Percentiles rank a stretch among this genome's conserved stretches.
Conservation (phyloP, 1,140 invertebrate species). For the Hylyphantes graminicola region DNA sequence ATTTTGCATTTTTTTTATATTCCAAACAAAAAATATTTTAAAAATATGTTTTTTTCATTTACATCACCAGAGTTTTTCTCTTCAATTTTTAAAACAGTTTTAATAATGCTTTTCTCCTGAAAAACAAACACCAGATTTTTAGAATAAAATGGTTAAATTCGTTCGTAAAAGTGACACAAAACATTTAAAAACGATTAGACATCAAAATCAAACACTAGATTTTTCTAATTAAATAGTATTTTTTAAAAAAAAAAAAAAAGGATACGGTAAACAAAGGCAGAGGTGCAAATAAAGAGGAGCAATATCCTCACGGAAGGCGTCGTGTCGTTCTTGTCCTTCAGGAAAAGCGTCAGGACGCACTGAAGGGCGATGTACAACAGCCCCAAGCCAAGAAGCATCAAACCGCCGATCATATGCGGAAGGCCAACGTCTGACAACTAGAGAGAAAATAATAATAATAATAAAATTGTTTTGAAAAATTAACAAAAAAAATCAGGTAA, state of each 20-base stretch:
- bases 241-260: too few relatives aligned
- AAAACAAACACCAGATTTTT: too few relatives aligned
- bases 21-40: too few relatives aligned
- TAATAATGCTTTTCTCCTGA: too few relatives aligned
- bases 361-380: slow-evolving; percentile 38
- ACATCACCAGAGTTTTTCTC: too few relatives aligned
- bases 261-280: slow-evolving; percentile 52
- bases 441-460: slow-evolving; percentile 1
- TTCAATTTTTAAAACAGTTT: too few relatives aligned
- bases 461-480: too few relatives aligned
- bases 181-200: background rate
- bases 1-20: too few relatives aligned
- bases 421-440: slow-evolving; percentile 52
- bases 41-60: too few relatives aligned
- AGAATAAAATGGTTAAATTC: background rate
- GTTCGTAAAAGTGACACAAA: background rate
- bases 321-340: slow-evolving; percentile 26
- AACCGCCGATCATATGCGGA: slow-evolving; percentile 49
- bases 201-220: background rate
- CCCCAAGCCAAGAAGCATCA: slow-evolving; percentile 38
- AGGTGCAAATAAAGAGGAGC: slow-evolving; percentile 26
- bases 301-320: slow-evolving; percentile 22
- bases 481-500: too few relatives aligned
- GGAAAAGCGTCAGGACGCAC: slow-evolving; percentile 39
- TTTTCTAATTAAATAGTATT: too few relatives aligned